phyloP scores from a whole-genome alignment of 2,888 invertebrate genomes.

The Melieria crassipennis region DNA sequence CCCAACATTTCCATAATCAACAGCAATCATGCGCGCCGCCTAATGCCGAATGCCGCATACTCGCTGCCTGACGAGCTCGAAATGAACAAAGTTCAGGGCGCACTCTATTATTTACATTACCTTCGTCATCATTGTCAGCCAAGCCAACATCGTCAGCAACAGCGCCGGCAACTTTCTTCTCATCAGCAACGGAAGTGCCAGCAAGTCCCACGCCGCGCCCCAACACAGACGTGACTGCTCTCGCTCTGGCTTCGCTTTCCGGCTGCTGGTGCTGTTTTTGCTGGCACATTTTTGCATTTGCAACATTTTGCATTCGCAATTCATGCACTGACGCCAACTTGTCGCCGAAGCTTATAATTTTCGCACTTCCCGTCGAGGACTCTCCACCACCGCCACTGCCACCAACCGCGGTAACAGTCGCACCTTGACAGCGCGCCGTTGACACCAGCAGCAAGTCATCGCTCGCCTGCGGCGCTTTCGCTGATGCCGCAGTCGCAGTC shows the following conservation, averaged over 20 bases:
- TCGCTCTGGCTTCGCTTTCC: slow-evolving; percentile 46
- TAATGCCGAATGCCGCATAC: no score
- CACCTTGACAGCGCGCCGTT: neutral
- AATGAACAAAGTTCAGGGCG: slow-evolving; percentile 7
- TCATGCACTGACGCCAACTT: slow-evolving; percentile 49
- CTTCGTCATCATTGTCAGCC: slow-evolving; percentile 49
- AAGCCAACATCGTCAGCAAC: slow-evolving; percentile 48
- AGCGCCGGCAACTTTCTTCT: slow-evolving; percentile 39
- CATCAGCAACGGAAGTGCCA: slow-evolving; percentile 44
- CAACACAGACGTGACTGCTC: slow-evolving; percentile 1
- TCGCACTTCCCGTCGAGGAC: neutral
- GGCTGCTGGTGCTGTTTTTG: slow-evolving; percentile 50
- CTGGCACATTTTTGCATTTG: slow-evolving; percentile 48
- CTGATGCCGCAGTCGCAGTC: slow-evolving; percentile 2
- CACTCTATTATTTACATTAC: slow-evolving; percentile 56
- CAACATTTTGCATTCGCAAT: slow-evolving; percentile 51
- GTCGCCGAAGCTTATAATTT: slow-evolving; percentile 18
- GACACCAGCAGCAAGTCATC: slow-evolving; percentile 18
- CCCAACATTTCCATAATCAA: no score
- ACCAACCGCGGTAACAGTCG: neutral
- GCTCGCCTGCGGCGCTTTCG: slow-evolving; percentile 20
- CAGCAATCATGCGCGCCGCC: no score
- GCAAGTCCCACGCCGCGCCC: neutral
- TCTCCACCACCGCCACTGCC: slow-evolving; percentile 5
- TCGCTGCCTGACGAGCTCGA: no score